Base-by-base conservation (phyloP, 1,140 invertebrate species). In the Rhysida immarginata region DNA sequence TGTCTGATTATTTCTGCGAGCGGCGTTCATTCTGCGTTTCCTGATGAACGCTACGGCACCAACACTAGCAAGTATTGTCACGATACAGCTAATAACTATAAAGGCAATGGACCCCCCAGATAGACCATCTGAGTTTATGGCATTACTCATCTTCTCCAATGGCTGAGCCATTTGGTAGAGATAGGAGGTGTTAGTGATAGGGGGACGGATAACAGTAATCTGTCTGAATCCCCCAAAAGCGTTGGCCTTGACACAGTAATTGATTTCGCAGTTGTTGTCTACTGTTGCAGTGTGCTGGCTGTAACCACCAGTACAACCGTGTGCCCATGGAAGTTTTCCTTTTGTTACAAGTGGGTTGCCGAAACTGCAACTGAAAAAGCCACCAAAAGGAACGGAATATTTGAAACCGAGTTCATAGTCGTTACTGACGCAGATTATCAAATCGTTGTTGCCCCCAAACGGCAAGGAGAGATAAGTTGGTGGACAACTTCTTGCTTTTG, bases 221-320 rank as follows among this genome's bases (percentile, higher is more conserved):
- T 5, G 29, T 35, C 5, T 5, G 5, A 16, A 35, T 16, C 5
- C 16, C 16, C 50, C 20, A 13, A 21, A 11, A 35, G 45, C 58
- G 13, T 60, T 53, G 14, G 61, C 44, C 54, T 59, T 59, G 0
- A 62, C 53, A 49, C 66, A 68, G 50, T 62, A 66, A 42, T 64
- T 59, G 41, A 68, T 63, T 46, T 63, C 58, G 26, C 66, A 68
- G 25, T 50, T 57, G 11, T 66, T 52, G 48, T 62, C 62, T 1
- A 66, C 46, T 0, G 53, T 50, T 1, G 62, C 65, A 21, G 65
- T 27, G 51, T 66, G 65, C 21, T 62, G 55, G 42, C 62, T 67
- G 60, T 58, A 67, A 8, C 65, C 64, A 0, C 51, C 42, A 0
- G 64, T 63, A 50, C 65, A 67, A 14, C 44, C 52, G 26, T 59